Base-by-base conservation (phyloP, 2,113 vertebrate genomes). In the Ptyas mucosa region DNA sequence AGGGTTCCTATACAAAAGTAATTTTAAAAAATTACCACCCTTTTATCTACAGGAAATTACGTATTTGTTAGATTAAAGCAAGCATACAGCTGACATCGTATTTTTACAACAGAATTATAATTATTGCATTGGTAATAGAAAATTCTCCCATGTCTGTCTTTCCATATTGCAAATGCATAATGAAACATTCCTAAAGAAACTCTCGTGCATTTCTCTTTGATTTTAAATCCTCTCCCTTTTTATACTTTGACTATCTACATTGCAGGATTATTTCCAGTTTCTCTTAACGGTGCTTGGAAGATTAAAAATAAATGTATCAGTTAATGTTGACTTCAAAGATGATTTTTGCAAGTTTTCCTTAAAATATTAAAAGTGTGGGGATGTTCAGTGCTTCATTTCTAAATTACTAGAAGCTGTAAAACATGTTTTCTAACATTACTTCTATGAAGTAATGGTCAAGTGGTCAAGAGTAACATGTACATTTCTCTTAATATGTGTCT, bases 81-180 rank as follows among this genome's bases (percentile, higher is more conserved):
- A 97, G 92, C 94, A 96, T 24, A 94, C 89, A 96, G 95, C 89
- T 81, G 94, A 96, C 96, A 92, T 87, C 86, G 94, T 95, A 96
- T 97, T 95, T 94, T 75, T 95, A 95, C 87, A 94, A 93, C 94
- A 96, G 87, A 96, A 95, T 96, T 97, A 95, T 95, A 93, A 96
- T 95, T 95, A 95, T 34, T 95, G 87, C 93, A 94, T 96, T 90
- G 61, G 55, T 96, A 96, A 92, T 92, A 95, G 91, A 96, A 95
- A 94, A 55, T 18, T 87, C 93, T 95, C 92, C 91, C 94, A 95
- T 91, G 90, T 96, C 94, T 96, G 10, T 93, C 93, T 90, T 96
- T 94, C 95, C 61, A 95, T 91, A 94, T 90, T 93, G 34, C 34
- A 92, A 53, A 86, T 89, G 39, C 49, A 86, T 55, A 89, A 57